Evolutionary conservation across 2,888 invertebrate genomes (phyloP).

Genomic region (Drosophila paracracens): DNA sequence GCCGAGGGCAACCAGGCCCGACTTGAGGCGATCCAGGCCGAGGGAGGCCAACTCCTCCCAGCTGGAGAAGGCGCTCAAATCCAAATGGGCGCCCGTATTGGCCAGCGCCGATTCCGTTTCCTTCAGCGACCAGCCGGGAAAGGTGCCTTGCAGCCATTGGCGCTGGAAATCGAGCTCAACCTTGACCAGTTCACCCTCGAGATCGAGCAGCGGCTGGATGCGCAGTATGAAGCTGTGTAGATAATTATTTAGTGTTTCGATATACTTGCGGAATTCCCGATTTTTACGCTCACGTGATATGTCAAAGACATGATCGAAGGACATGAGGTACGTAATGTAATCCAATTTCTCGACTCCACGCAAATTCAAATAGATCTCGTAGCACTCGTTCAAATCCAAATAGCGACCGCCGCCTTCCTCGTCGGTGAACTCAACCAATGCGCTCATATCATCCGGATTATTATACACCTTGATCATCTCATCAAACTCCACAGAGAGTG

Average conservation of each 20-base stretch:
- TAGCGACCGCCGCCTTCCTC: slow-evolving; percentile 99
- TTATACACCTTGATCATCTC: slow-evolving; percentile 95
- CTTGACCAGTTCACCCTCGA: slow-evolving; percentile 91
- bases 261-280: slow-evolving; percentile 94
- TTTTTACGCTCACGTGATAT: slow-evolving; percentile 96
- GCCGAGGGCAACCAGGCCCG: slow-evolving; percentile 97
- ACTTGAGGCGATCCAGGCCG: slow-evolving; percentile 98
- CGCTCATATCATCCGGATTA: slow-evolving; percentile 94
- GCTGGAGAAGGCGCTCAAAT: slow-evolving; percentile 98
- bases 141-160: slow-evolving; percentile 95
- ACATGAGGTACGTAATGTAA: slow-evolving; percentile 96
- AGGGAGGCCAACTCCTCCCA: slow-evolving; percentile 98
- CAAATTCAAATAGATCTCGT: slow-evolving; percentile 97
- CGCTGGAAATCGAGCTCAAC: slow-evolving; percentile 92
- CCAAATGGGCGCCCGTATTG: slow-evolving; percentile 97
- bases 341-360: slow-evolving; percentile 98
- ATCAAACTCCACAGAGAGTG: slow-evolving; percentile 99
- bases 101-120: slow-evolving; percentile 97
- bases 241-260: slow-evolving; percentile 93
- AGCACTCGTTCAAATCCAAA: slow-evolving; percentile 98
- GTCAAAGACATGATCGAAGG: slow-evolving; percentile 98
- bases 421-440: slow-evolving; percentile 98
- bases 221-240: slow-evolving; percentile 92
- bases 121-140: slow-evolving; percentile 99
- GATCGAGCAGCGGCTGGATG: slow-evolving; percentile 94